A percentile compares a stretch with the other conserved stretches of the same genome.
Conservation (phyloP, 1,140 invertebrate species). For the Arctopsyche grandis region DNA sequence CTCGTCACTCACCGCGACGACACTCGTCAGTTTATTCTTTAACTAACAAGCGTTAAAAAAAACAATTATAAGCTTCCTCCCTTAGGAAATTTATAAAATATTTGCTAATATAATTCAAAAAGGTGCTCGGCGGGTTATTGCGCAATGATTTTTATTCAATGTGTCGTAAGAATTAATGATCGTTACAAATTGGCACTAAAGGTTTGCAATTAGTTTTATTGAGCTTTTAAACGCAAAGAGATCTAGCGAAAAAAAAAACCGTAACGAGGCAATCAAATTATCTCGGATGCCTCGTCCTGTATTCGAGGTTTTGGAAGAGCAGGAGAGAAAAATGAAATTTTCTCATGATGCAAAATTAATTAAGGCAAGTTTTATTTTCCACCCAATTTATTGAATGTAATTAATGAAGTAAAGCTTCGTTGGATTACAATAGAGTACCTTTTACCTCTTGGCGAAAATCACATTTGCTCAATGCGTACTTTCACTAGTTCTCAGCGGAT, state of each 20-base stretch:
- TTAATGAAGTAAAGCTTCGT: too few species aligned
- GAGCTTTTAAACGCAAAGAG: conserved; percentile 27
- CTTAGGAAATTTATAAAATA: too few species aligned
- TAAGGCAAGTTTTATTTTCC: too few species aligned
- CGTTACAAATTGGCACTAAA: conserved; percentile 18
- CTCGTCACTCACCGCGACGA: conserved; percentile 7
- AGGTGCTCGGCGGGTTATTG: background rate
- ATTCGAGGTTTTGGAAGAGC: conserved; percentile 6
- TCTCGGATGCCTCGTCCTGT: conserved; percentile 12
- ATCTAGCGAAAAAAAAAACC: conserved; percentile 22
- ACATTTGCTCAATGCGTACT: too few species aligned
- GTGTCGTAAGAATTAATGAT: conserved; percentile 29
- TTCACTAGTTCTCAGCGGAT: too few species aligned
- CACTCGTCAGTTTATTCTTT: background rate
- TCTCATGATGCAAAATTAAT: too few species aligned
- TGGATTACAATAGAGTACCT: too few species aligned
- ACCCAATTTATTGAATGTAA: too few species aligned
- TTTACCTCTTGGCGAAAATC: too few species aligned
- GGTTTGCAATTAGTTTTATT: conserved; percentile 33
- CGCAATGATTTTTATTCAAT: conserved; percentile 22
- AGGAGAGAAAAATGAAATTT: too few species aligned
- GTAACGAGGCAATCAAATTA: conserved; percentile 28
- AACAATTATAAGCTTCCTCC: too few species aligned
- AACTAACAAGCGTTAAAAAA: too few species aligned
- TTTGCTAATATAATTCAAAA: background rate